These are phyloP conservation scores for Drosophila melanosoma DNA, from an alignment of 2,888 invertebrate species.

Conservation along the genomic window DNA sequence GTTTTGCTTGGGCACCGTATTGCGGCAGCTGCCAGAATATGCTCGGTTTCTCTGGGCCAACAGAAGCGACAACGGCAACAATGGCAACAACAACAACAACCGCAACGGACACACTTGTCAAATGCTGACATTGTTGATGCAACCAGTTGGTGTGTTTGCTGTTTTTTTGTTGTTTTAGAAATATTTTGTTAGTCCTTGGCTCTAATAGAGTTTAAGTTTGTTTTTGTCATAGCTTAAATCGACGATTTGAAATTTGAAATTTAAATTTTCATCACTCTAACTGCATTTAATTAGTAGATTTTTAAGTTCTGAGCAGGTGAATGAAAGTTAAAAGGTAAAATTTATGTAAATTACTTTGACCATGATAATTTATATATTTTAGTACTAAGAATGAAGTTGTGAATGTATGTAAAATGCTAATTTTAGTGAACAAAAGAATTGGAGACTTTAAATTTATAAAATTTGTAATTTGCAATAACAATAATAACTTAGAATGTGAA, in stretches of 20 bases:
- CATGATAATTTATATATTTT: neutral
- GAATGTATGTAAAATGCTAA: neutral
- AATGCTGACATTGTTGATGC: conserved; percentile 32
- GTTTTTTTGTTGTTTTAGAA: conserved; percentile 10
- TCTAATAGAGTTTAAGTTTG: conserved; percentile 11
- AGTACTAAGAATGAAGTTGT: neutral
- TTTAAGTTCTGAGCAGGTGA: neutral
- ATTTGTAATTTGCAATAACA: neutral
- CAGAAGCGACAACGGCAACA: conserved; percentile 28
- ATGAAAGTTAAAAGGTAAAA: too few species aligned
- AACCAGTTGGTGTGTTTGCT: conserved; percentile 21
- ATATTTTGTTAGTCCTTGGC: neutral
- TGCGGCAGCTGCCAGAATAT: conserved; percentile 24
- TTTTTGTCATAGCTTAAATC: neutral
- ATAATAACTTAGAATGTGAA: neutral
- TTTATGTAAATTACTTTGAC: too few species aligned
- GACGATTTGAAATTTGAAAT: neutral
- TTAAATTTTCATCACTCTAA: neutral
- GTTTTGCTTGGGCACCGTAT: conserved; percentile 10
- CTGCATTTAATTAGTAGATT: neutral
- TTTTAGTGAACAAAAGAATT: neutral
- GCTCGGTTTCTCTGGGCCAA: conserved; percentile 6
- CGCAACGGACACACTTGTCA: conserved; percentile 57
- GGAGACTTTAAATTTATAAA: neutral
- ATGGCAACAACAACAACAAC: conserved; percentile 23